A percentile compares a stretch with the other conserved stretches of the same genome.
Conservation (phyloP, 1,140 invertebrate genomes). For the Pentalonia nigronervosa region DNA sequence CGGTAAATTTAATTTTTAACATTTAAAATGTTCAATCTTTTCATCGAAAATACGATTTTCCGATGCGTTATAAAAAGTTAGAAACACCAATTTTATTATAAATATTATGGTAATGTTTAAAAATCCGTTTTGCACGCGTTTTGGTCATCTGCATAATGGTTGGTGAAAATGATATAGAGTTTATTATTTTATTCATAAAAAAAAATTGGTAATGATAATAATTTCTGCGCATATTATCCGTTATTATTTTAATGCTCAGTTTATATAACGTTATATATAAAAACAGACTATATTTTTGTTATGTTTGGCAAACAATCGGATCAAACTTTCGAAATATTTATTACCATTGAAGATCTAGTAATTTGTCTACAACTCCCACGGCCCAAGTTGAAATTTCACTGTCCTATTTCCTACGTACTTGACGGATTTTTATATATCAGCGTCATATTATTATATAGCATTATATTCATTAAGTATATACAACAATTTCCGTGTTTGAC, state of each 20-base stretch:
- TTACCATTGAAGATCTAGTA: not conserved
- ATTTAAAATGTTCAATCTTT: not conserved
- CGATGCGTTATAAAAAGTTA: not conserved
- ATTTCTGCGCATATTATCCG: not conserved
- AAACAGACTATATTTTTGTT: not conserved
- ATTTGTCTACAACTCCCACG: not conserved
- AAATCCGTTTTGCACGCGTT: not conserved
- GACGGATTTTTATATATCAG: not conserved
- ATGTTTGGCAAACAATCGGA: constrained; percentile 7
- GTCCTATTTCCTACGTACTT: not conserved
- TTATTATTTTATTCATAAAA: not conserved
- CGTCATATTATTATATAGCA: not conserved
- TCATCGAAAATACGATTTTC: not conserved
- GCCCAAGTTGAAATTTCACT: not conserved
- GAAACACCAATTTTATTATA: not conserved
- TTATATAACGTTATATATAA: constrained; percentile 16
- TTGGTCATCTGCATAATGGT: not conserved
- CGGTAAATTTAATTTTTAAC: too few relatives aligned
- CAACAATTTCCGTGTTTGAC: not conserved
- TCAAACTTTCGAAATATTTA: constrained; percentile 35
- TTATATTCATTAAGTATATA: not conserved
- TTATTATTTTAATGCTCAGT: not conserved
- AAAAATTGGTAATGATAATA: not conserved
- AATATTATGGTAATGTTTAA: not conserved
- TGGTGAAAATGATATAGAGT: not conserved